Percentiles rank a stretch among this genome's conserved stretches.
Evolutionary conservation across 2,113 vertebrate genomes (phyloP).

Genomic region (Pseudonaja textilis): DNA sequence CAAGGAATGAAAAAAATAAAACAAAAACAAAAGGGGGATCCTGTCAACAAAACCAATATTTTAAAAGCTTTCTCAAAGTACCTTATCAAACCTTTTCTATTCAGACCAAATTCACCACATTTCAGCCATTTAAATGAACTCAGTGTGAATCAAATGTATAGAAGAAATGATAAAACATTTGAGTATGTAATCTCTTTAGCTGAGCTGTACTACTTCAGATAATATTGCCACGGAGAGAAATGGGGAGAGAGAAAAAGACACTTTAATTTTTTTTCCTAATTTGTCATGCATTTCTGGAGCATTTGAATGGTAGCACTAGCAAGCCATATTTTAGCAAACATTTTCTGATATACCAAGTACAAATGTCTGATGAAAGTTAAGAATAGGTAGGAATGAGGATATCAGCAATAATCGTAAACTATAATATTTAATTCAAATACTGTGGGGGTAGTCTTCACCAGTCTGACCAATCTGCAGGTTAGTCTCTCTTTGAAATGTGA

Average conservation of each 20-base stretch:
- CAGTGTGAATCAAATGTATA: slow-evolving; percentile 26
- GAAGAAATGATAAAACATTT: slow-evolving; percentile 39
- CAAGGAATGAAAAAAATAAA: background rate
- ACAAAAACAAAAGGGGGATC: background rate
- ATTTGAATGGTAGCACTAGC: slow-evolving; percentile 58
- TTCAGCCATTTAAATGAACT: slow-evolving; percentile 30
- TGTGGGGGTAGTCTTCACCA: background rate
- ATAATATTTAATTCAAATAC: background rate
- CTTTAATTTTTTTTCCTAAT: slow-evolving; percentile 57
- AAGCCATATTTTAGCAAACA: slow-evolving; percentile 12
- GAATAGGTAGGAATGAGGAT: background rate
- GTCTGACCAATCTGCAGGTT: too few species aligned
- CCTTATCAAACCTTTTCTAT: slow-evolving; percentile 17
- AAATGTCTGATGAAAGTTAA: background rate
- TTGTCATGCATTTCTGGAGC: slow-evolving; percentile 59
- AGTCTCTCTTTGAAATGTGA: background rate
- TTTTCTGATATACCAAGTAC: background rate
- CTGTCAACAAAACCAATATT: slow-evolving; percentile 17
- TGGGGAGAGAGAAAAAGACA: slow-evolving; percentile 10
- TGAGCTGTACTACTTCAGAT: background rate
- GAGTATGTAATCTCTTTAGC: slow-evolving; percentile 42
- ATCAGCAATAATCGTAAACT: background rate
- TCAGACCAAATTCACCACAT: background rate
- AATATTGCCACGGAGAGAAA: background rate
- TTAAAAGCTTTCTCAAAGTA: slow-evolving; percentile 25